Evolutionary conservation across 2,888 invertebrate genomes (phyloP).

Genomic region (Danaus chrysippus): DNA sequence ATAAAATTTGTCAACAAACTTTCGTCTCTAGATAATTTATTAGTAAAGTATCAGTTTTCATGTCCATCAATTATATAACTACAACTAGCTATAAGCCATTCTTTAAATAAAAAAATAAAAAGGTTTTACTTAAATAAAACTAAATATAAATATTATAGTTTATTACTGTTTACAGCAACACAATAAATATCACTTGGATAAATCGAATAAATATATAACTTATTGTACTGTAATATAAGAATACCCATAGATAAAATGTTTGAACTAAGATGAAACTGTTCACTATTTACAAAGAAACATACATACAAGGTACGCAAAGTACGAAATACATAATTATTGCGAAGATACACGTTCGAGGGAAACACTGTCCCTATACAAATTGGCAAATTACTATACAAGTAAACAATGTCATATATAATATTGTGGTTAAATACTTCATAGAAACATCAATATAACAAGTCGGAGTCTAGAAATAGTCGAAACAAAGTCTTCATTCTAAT

Average conservation of each 20-base stretch:
- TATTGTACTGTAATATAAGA: constrained; percentile 48
- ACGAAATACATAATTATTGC: constrained; percentile 62
- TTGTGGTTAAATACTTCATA: constrained; percentile 16
- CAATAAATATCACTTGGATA: constrained; percentile 51
- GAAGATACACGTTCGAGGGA: constrained; percentile 48
- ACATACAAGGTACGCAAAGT: constrained; percentile 41
- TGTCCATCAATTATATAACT: too few relatives aligned
- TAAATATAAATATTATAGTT: constrained; percentile 60
- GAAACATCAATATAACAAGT: constrained; percentile 14
- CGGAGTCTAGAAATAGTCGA: not conserved
- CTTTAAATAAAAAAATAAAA: not conserved
- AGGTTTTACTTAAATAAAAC: constrained; percentile 39
- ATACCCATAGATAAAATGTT: constrained; percentile 37
- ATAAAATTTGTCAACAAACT: too few relatives aligned
- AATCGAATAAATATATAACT: constrained; percentile 40
- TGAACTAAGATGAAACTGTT: constrained; percentile 33
- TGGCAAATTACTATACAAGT: constrained; percentile 14
- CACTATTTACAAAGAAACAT: constrained; percentile 65
- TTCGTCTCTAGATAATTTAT: too few relatives aligned
- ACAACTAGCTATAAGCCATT: too few relatives aligned
- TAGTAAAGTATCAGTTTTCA: too few relatives aligned
- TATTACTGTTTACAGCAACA: constrained; percentile 55
- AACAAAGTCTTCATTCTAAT: too few relatives aligned
- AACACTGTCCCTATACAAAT: constrained; percentile 13
- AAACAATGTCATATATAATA: constrained; percentile 21